Conservation (phyloP, 2,797 vertebrate genomes). For the Cynopterus sphinx region DNA sequence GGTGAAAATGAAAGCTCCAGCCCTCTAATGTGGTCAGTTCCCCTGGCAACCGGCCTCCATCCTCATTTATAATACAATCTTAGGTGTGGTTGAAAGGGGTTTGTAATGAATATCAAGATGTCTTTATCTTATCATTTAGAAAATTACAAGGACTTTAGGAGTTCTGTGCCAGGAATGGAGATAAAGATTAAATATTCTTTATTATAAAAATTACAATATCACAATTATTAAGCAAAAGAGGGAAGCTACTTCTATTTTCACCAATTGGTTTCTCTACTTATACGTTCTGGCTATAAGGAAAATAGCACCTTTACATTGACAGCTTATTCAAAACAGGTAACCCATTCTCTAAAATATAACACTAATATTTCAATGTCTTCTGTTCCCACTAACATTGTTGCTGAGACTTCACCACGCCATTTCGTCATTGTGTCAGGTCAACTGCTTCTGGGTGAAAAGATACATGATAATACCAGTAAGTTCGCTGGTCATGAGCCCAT, state of each 20-base stretch:
- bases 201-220: neutral
- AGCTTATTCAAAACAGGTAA: neutral
- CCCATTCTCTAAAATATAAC: neutral
- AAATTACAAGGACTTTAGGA: neutral
- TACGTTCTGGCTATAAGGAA: neutral
- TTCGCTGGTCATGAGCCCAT: neutral
- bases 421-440: neutral
- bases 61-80: neutral
- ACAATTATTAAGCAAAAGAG: neutral
- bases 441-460: neutral
- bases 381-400: neutral
- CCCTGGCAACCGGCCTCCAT: neutral
- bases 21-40: neutral
- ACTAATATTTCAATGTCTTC: neutral
- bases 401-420: neutral
- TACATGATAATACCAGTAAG: neutral
- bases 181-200: neutral
- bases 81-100: neutral
- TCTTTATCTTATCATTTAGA: neutral
- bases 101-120: neutral
- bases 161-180: neutral
- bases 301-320: neutral
- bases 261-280: accelerated
- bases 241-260: neutral
- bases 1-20: neutral